Conservation (phyloP, 2,888 invertebrate species). For the Tipula lateralis region DNA sequence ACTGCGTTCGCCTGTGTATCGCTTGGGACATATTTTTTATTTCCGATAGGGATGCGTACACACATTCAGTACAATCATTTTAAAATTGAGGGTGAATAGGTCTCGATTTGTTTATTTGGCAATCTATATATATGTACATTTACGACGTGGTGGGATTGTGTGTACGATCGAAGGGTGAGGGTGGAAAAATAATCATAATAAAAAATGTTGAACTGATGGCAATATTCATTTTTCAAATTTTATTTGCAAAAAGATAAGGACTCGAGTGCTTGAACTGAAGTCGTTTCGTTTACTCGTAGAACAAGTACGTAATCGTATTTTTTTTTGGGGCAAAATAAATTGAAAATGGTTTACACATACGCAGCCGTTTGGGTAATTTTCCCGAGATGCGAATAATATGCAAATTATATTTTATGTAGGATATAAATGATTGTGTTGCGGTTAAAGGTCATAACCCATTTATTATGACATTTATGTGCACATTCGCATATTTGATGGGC, state of each 20-base stretch:
- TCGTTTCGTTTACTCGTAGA: not conserved
- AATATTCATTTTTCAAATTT: slow-evolving; percentile 1
- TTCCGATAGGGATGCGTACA: not conserved
- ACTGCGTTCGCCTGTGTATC: not conserved
- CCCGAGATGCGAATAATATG: not conserved
- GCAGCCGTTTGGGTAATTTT: not conserved
- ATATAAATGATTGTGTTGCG: not conserved
- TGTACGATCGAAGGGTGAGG: not conserved
- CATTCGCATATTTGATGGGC: not conserved
- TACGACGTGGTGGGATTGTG: not conserved
- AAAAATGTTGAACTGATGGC: slow-evolving; percentile 24
- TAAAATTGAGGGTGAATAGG: slow-evolving; percentile 15
- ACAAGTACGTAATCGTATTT: not conserved
- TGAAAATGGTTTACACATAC: not conserved
- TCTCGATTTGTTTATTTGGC: slow-evolving; percentile 11
- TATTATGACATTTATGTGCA: not conserved
- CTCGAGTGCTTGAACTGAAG: slow-evolving; percentile 1
- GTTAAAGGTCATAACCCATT: slow-evolving; percentile 24
- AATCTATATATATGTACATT: not conserved
- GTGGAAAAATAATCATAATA: not conserved
- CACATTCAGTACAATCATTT: not conserved
- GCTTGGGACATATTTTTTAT: not conserved
- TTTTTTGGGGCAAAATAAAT: not conserved
- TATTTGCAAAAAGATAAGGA: not conserved
- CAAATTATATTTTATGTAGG: not conserved